These are phyloP conservation scores for Diorhabda carinulata DNA, from an alignment of 1,140 invertebrate species.

Conservation along the genomic window DNA sequence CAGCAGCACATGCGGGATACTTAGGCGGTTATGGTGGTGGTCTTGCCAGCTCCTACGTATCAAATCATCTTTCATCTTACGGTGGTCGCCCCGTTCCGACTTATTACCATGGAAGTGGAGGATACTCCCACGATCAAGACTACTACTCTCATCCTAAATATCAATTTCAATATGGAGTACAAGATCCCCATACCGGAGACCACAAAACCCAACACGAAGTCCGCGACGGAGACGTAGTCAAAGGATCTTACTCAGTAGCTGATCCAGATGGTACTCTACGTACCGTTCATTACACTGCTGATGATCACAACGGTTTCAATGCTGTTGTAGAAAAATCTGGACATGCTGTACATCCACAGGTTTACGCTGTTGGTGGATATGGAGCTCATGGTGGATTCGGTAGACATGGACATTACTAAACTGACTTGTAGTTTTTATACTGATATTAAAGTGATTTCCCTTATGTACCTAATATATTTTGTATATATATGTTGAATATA, in stretches of 20 bases:
- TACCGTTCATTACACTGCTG: not conserved
- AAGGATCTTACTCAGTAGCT: not conserved
- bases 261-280: not conserved
- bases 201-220: not conserved
- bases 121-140: not conserved
- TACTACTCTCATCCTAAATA: not conserved
- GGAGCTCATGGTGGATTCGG: not conserved
- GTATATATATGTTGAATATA: not conserved
- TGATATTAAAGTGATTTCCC: not conserved
- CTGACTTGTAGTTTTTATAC: not conserved
- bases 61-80: not conserved
- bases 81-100: not conserved
- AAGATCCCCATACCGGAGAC: not conserved
- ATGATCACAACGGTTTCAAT: constrained; percentile 2
- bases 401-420: not conserved
- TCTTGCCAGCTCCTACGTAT: not conserved
- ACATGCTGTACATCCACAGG: not conserved
- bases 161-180: not conserved
- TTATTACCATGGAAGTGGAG: not conserved
- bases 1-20: constrained; percentile 7
- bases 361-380: not conserved
- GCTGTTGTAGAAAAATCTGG: not conserved
- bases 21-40: not conserved
- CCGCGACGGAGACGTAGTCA: not conserved
- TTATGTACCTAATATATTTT: not conserved